Conservation (phyloP, 2,888 invertebrate species). For the Aspidapion aeneum region DNA sequence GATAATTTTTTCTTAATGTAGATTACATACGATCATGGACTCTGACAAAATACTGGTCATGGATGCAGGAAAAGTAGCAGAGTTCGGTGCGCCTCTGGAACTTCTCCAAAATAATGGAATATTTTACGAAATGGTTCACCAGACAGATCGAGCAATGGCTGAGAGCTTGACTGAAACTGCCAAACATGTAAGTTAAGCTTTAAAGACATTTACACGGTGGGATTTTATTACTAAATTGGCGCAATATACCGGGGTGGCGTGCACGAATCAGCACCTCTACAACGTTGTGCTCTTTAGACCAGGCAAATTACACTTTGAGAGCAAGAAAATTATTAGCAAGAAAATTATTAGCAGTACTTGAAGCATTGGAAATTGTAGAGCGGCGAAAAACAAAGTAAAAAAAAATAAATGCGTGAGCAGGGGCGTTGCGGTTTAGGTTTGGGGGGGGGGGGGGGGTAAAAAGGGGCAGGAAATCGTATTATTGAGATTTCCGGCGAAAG, state of each 20-base stretch:
- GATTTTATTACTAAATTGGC: too few relatives aligned
- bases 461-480: background rate
- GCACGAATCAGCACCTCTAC: too few relatives aligned
- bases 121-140: slow-evolving; percentile 55
- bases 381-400: background rate
- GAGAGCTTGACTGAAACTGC: slow-evolving; percentile 29
- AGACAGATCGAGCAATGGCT: slow-evolving; percentile 53
- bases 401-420: background rate
- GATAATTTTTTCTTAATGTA: too few relatives aligned
- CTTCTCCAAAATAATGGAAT: slow-evolving; percentile 50
- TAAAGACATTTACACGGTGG: too few relatives aligned
- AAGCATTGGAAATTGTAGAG: background rate
- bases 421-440: background rate
- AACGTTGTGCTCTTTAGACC: too few relatives aligned
- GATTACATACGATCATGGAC: slow-evolving; percentile 1
- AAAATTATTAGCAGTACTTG: background rate
- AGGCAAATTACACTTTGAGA: too few relatives aligned
- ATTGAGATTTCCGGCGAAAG: background rate
- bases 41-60: slow-evolving; percentile 62
- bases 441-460: background rate
- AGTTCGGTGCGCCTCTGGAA: slow-evolving; percentile 71
- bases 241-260: too few relatives aligned
- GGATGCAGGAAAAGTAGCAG: slow-evolving; percentile 70
- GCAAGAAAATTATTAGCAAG: too few relatives aligned
- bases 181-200: slow-evolving; percentile 8